Evolutionary conservation across 1,140 invertebrate species (phyloP).

Genomic region (Trialeurodes vaporariorum): DNA sequence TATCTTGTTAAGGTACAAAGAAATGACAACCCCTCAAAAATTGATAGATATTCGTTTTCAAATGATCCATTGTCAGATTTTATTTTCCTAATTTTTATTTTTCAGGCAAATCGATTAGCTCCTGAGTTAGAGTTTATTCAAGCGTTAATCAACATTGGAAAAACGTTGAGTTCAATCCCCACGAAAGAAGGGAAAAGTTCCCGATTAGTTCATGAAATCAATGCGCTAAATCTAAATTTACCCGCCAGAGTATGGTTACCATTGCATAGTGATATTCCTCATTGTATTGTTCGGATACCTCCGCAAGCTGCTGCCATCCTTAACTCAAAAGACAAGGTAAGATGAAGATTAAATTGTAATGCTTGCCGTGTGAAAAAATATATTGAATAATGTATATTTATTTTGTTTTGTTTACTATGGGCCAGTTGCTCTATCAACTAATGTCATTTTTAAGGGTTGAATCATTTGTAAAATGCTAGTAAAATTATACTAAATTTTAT

Average conservation of each 20-base stretch:
- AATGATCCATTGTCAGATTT: no score
- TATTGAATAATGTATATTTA: neutral
- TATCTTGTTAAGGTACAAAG: no score
- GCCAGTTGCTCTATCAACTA: no score
- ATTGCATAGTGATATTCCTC: slow-evolving; percentile 52
- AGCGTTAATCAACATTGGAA: slow-evolving; percentile 81
- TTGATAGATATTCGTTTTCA: no score
- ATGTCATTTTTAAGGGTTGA: no score
- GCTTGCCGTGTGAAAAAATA: neutral
- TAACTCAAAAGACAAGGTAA: slow-evolving; percentile 95
- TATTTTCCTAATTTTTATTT: slow-evolving; percentile 21
- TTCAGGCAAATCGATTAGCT: slow-evolving; percentile 62
- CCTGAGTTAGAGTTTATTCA: slow-evolving; percentile 80
- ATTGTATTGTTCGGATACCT: slow-evolving; percentile 84
- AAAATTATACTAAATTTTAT: neutral
- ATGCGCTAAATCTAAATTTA: slow-evolving; percentile 88
- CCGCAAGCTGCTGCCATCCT: slow-evolving; percentile 91
- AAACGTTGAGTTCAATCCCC: slow-evolving; percentile 72
- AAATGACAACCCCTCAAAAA: no score
- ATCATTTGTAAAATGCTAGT: neutral
- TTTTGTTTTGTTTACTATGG: no score
- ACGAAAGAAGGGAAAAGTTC: slow-evolving; percentile 91
- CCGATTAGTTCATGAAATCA: slow-evolving; percentile 81
- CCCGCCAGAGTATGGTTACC: slow-evolving; percentile 96
- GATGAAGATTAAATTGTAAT: neutral